These are phyloP conservation scores for Doris montereyensis DNA, from an alignment of 2,888 invertebrate genomes.

Conservation along the genomic window DNA sequence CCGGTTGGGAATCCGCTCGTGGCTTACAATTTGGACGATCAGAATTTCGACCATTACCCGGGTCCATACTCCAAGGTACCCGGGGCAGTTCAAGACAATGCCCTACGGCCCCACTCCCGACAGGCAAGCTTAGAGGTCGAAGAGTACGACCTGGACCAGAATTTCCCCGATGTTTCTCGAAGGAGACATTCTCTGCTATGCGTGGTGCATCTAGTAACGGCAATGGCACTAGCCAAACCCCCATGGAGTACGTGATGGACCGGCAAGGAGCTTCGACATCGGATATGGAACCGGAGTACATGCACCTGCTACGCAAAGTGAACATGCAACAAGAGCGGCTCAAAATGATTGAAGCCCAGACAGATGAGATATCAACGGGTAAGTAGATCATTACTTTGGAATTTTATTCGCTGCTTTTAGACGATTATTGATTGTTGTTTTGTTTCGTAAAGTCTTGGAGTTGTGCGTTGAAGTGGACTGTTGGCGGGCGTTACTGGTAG, in stretches of 20 bases:
- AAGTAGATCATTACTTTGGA: slow-evolving; percentile 39
- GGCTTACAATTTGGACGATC: slow-evolving; percentile 13
- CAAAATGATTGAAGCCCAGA: slow-evolving; percentile 89
- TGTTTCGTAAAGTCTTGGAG: no score
- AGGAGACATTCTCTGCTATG: no score
- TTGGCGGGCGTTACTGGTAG: no score
- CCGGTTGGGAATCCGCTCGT: background rate
- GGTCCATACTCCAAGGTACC: no score
- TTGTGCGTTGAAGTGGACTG: no score
- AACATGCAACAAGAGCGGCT: slow-evolving; percentile 93
- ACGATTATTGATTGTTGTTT: no score
- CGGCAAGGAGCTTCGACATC: slow-evolving; percentile 36
- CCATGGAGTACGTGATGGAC: slow-evolving; percentile 44
- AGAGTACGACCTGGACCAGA: slow-evolving; percentile 71
- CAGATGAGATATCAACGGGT: slow-evolving; percentile 80
- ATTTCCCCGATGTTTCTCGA: slow-evolving; percentile 55
- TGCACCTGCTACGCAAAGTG: slow-evolving; percentile 83
- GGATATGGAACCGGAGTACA: slow-evolving; percentile 50
- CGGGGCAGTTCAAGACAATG: no score
- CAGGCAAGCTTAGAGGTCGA: slow-evolving; percentile 56
- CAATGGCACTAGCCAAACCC: no score
- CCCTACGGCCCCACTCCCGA: slow-evolving; percentile 18
- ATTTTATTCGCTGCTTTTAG: no score
- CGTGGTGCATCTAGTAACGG: no score
- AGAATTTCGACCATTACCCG: background rate